A percentile compares a stretch with the other conserved stretches of the same genome.
Evolutionary conservation across 2,113 vertebrate genomes (phyloP).

Genomic region (Cryptomyrus ogoouensis): DNA sequence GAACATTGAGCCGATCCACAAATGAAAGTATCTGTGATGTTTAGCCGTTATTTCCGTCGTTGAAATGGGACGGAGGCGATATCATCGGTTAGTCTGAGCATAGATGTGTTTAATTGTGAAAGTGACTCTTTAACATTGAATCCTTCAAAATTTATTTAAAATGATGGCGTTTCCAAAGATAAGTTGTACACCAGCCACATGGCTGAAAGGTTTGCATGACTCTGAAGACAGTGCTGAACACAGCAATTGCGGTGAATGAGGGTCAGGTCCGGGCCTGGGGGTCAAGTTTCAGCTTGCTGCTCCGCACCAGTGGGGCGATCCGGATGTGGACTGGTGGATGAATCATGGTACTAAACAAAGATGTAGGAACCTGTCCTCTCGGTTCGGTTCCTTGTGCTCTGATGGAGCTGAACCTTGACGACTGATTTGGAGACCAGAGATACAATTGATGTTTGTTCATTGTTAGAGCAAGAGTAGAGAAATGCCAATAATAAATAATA

Average conservation of each 20-base stretch:
- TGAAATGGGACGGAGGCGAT: neutral
- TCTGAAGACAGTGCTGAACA: neutral
- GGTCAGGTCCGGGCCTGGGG: neutral
- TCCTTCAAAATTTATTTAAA: neutral
- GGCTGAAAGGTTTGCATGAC: neutral
- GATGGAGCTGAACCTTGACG: neutral
- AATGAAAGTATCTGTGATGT: neutral
- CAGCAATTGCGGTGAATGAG: neutral
- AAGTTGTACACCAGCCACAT: neutral
- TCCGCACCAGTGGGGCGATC: neutral
- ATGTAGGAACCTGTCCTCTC: neutral
- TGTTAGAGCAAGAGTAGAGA: neutral
- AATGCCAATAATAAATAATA: neutral
- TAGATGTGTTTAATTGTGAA: neutral
- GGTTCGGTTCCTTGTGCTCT: neutral
- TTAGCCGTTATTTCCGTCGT: neutral
- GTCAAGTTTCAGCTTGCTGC: neutral
- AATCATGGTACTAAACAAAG: neutral
- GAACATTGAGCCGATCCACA: neutral
- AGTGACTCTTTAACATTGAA: neutral
- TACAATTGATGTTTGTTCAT: neutral
- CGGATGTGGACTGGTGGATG: neutral
- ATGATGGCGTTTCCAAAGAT: neutral
- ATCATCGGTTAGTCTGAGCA: neutral
- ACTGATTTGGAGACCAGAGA: neutral